These are phyloP conservation scores for Thunnus thynnus DNA, from an alignment of 2,113 vertebrate species.

Conservation along the genomic window DNA sequence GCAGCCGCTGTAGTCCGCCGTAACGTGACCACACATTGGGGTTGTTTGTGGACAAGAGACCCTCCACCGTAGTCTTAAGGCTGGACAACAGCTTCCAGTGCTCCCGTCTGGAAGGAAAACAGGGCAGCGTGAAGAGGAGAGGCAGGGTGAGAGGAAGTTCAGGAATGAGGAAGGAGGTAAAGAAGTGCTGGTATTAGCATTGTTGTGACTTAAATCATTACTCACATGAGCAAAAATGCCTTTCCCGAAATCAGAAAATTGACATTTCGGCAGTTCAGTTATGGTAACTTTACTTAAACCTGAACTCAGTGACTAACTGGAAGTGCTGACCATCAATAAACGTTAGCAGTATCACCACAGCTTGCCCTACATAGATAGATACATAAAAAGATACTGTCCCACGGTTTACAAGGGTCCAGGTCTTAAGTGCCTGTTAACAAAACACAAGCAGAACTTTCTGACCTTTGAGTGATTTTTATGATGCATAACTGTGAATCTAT, in stretches of 20 bases:
- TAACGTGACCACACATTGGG: constrained; percentile 98
- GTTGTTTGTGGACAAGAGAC: constrained; percentile 95
- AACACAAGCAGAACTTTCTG: not conserved
- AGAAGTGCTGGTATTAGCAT: constrained; percentile 55
- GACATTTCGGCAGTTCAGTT: constrained; percentile 22
- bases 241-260: not conserved
- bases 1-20: constrained; percentile 94
- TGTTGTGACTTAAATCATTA: constrained; percentile 22
- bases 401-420: not conserved
- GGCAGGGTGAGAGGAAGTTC: not conserved
- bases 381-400: not conserved
- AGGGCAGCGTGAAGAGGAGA: constrained; percentile 18
- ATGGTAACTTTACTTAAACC: not conserved
- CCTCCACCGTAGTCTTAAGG: constrained; percentile 97
- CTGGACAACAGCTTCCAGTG: constrained; percentile 96
- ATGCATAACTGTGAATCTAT: too few relatives aligned
- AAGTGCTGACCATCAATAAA: not conserved
- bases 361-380: not conserved
- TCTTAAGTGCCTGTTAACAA: not conserved
- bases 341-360: not conserved
- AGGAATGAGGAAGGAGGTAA: constrained; percentile 33
- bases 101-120: constrained; percentile 86
- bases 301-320: not conserved
- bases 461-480: too few relatives aligned
- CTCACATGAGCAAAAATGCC: constrained; percentile 1